A percentile compares a stretch with the other conserved stretches of the same genome.
Conservation (phyloP, 2,888 invertebrate species). For the Petrolisthes manimaculis region DNA sequence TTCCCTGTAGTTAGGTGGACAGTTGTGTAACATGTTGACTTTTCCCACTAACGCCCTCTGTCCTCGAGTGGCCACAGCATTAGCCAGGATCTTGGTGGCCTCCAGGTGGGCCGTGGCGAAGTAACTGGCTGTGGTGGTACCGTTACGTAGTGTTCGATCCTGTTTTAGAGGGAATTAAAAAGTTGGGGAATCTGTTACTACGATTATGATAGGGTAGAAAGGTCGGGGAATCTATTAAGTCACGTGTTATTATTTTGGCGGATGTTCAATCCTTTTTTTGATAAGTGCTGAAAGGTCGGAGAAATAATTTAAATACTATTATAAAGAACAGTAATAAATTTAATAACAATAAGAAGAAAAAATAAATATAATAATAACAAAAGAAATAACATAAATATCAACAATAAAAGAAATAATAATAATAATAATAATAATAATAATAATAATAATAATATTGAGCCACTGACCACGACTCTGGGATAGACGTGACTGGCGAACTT, state of each 20-base stretch:
- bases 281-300: background rate
- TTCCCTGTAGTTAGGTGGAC: conserved; percentile 70
- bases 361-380: background rate
- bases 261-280: background rate
- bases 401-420: conserved; percentile 69
- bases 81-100: conserved; percentile 79
- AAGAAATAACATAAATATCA: background rate
- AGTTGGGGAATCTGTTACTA: background rate
- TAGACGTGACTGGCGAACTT: conserved; percentile 81
- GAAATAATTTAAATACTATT: no score
- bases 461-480: conserved; percentile 81
- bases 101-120: conserved; percentile 83
- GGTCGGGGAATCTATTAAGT: no score
- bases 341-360: background rate
- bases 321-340: background rate
- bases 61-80: conserved; percentile 76
- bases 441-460: conserved; percentile 66
- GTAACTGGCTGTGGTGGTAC: conserved; percentile 91
- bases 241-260: no score
- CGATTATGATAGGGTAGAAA: conserved; percentile 68
- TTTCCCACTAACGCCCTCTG: conserved; percentile 90
- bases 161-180: background rate
- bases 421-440: background rate
- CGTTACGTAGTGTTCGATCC: conserved; percentile 79
- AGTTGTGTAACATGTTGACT: conserved; percentile 80